These are phyloP conservation scores for Umimayanthus chanpuru DNA, from an alignment of 92 coral and sea anemone genomes.

Conservation along the genomic window DNA sequence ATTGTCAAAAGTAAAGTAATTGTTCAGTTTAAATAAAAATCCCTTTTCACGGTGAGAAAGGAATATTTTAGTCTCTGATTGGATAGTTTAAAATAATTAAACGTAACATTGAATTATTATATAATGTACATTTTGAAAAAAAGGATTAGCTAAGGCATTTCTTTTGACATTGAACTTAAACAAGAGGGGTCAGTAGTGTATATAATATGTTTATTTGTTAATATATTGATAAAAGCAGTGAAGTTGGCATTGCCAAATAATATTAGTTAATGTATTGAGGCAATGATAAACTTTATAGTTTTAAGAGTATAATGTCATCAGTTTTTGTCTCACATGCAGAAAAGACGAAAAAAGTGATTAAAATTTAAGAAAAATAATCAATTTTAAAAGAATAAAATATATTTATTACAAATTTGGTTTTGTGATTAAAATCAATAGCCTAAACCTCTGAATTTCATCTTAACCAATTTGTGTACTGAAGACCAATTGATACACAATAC, in stretches of 20 bases:
- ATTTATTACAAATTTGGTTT: background rate
- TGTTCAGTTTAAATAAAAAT: background rate
- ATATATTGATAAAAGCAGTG: background rate
- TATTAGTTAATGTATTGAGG: background rate
- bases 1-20: background rate
- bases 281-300: background rate
- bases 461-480: background rate
- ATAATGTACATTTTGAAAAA: too few species aligned
- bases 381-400: too few species aligned
- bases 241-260: background rate
- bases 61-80: too few species aligned
- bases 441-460: background rate
- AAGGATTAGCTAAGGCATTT: background rate
- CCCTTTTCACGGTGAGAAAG: too few species aligned
- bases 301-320: background rate
- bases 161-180: background rate
- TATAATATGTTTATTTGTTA: background rate
- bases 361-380: too few species aligned
- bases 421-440: background rate
- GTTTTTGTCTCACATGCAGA: too few species aligned
- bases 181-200: slow-evolving; percentile 18
- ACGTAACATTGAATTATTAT: too few species aligned
- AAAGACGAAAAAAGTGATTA: too few species aligned
- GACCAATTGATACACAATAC: background rate
- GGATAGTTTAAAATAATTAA: too few species aligned